Conservation (phyloP, 2,888 invertebrate genomes). For the Aphelenchoides bicaudatus region DNA sequence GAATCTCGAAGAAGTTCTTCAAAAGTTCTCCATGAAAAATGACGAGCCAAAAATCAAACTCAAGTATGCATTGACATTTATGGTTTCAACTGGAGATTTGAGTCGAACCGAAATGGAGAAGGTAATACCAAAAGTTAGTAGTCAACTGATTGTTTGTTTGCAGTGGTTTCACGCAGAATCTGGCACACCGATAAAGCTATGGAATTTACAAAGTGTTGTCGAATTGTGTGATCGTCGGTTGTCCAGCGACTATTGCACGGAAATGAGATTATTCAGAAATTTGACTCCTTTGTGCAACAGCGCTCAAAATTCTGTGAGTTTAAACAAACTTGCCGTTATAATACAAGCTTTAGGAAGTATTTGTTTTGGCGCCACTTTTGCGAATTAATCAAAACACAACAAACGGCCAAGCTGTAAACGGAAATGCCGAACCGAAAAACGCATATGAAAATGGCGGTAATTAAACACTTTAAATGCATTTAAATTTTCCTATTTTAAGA, state of each 20-base stretch:
- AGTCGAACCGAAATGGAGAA: neutral
- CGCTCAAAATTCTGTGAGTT: constrained; percentile 5
- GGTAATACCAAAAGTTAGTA: too few relatives aligned
- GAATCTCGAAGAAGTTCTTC: constrained; percentile 21
- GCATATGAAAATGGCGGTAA: neutral
- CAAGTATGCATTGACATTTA: constrained; percentile 14
- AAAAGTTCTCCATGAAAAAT: constrained; percentile 16
- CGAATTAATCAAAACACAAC: too few relatives aligned
- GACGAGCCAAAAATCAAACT: constrained; percentile 20
- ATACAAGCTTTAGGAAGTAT: constrained; percentile 17
- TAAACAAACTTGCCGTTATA: neutral
- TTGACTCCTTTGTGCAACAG: constrained; percentile 19
- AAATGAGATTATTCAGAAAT: constrained; percentile 33
- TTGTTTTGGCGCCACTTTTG: constrained; percentile 28
- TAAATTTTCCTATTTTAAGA: constrained; percentile 12
- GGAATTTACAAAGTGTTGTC: constrained; percentile 26
- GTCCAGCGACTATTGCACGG: neutral
- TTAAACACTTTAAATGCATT: neutral
- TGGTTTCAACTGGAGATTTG: constrained; percentile 6
- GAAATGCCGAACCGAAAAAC: neutral
- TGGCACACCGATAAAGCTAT: neutral
- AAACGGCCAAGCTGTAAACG: too few relatives aligned
- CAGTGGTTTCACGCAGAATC: constrained; percentile 13
- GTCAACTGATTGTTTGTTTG: too few relatives aligned
- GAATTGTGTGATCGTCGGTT: constrained; percentile 31